Base-by-base conservation (phyloP, 2,113 vertebrate species). In the Corvus hawaiiensis region DNA sequence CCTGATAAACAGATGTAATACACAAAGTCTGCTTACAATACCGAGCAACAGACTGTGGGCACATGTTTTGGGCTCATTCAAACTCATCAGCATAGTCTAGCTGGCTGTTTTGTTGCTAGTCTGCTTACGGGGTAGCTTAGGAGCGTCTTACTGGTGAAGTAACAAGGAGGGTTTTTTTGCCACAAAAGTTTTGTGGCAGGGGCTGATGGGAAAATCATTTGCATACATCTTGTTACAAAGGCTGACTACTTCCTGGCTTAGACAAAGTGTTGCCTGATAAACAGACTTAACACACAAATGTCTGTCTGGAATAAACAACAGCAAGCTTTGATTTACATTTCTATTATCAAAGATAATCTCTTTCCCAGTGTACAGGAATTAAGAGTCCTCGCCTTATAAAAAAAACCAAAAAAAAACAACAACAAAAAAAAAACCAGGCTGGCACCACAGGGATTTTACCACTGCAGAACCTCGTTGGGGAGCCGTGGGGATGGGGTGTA, bases 281-380 rank as follows among this genome's bases (percentile, higher is more conserved):
- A 98, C 98, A 98, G 97, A 98, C 96, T 98, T 98, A 98, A 98
- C 97, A 97, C 98, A 98, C 97, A 97, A 98, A 97, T 97, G 98
- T 98, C 97, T 98, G 98, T 98, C 98, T 98, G 97, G 97, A 98
- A 98, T 98, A 98, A 98, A 98, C 97, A 98, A 97, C 96, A 83
- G 97, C 97, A 98, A 98, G 95, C 97, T 97, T 97, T 98, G 97
- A 98, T 98, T 98, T 98, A 97, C 97, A 98, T 98, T 98, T 98
- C 97, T 96, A 98, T 98, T 98, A 98, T 96, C 95, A 93, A 97
- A 95, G 97, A 98, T 97, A 98, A 98, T 97, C 97, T 97, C 97
- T 97, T 97, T 97, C 93, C 97, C 97, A 97, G 96, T 97, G 92
- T 97, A 97, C 84, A 96, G 97, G 97, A 98, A 97, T 97, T 98